Base-by-base conservation (phyloP, 2,797 vertebrate species). In the Psittacula echo region DNA sequence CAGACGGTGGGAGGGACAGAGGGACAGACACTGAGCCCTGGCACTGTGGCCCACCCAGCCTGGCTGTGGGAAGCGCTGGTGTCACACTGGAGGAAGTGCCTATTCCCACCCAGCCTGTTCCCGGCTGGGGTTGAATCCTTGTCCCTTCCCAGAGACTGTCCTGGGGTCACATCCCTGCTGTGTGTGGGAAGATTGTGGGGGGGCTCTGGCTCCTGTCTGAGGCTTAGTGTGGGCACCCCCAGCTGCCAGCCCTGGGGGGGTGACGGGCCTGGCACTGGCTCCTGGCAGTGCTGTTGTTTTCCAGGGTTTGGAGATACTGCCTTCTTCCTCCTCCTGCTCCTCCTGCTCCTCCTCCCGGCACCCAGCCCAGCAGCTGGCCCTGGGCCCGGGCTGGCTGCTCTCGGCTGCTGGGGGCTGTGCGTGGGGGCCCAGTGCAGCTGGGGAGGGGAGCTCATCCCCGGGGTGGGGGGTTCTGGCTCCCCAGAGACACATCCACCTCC, bases 231-330 rank as follows among this genome's bases (percentile, higher is more conserved):
- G 19, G 17, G 47, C 4, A 4, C 66, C 37, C 7, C 8, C 27
- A 1, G 0, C 22, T 27, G 85, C 39, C 75, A 48, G 58, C 4
- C 1, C 34, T 2, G 34, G 5, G 30, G 22, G 29, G 27, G 9
- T 30, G 32, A 39, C 64, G 53, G 47, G 39, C 42, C 81, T 91
- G 93, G 89, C 74, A 37, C 26, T 2, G 3, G 80, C 47, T 81
- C 13, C 77, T 94, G 92, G 77, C 89, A 94, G 66, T 1, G 2
- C 50, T 8, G 14, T 90, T 96, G 90, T 96, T 96, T 95, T 95
- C 77, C 67, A 90, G 84, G 86, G 77, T 91, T 95, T 94, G 89
- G 60, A 85, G 84, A 82, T 96, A 74, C 77, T 90, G 85, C 47
- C 56, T 83, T 87, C 75, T 50, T 90, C 78, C 87, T 90, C 42